These are phyloP conservation scores for Triops longicaudatus DNA, from an alignment of 1,140 invertebrate species.

Conservation along the genomic window DNA sequence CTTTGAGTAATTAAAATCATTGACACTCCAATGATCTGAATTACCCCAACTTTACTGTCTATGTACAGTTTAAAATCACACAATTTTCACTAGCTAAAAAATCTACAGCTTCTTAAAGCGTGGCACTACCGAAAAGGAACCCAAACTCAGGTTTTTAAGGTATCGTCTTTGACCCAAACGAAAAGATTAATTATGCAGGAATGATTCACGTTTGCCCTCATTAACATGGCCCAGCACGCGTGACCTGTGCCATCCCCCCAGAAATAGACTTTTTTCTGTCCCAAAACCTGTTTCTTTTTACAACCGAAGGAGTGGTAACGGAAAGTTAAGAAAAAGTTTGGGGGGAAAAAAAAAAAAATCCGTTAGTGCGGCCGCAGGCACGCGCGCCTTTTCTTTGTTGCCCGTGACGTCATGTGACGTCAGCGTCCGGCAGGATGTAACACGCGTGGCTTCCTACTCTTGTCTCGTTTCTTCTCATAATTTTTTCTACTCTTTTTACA, in stretches of 20 bases:
- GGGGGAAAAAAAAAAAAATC: not conserved
- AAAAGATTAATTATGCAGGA: conserved; percentile 5
- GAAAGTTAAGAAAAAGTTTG: not conserved
- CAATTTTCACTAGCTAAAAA: not conserved
- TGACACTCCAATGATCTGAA: not conserved
- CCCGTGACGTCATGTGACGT: not conserved
- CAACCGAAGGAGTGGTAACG: not conserved
- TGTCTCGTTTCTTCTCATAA: not conserved
- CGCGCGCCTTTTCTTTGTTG: not conserved
- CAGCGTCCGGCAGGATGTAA: not conserved
- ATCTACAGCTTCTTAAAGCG: too few species aligned
- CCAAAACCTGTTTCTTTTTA: not conserved
- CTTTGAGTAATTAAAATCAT: not conserved
- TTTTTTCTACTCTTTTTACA: not conserved
- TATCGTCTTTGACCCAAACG: not conserved
- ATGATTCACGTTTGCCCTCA: conserved; percentile 3
- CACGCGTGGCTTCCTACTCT: not conserved
- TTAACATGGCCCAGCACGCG: not conserved
- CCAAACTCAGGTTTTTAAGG: not conserved
- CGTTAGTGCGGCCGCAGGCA: not conserved
- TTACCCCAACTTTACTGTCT: not conserved
- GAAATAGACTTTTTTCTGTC: not conserved
- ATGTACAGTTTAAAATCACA: not conserved
- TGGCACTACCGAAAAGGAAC: too few species aligned
- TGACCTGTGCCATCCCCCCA: not conserved